Conservation (phyloP, 1,140 invertebrate genomes). For the Bombus ignitus region DNA sequence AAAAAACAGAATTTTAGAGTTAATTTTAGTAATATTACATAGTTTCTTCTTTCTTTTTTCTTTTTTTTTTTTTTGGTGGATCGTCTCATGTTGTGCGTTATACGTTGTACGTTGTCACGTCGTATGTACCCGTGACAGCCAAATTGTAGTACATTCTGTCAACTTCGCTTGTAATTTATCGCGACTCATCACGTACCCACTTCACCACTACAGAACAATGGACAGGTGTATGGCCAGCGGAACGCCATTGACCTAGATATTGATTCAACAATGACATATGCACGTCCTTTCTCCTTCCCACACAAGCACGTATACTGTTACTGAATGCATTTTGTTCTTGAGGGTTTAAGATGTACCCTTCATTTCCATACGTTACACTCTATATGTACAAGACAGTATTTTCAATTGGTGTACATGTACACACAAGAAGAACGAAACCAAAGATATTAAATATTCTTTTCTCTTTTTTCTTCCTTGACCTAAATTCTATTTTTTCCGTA, state of each 20-base stretch:
- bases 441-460: too few species aligned
- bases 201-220: conserved; percentile 28
- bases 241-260: conserved; percentile 46
- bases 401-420: too few species aligned
- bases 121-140: too few species aligned
- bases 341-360: not conserved
- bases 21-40: not conserved
- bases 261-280: conserved; percentile 36
- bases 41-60: not conserved
- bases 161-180: conserved; percentile 55
- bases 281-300: not conserved
- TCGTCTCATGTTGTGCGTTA: not conserved
- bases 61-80: too few species aligned
- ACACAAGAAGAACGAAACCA: too few species aligned
- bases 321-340: not conserved
- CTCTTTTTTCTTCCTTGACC: too few species aligned
- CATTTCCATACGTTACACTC: not conserved
- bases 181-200: conserved; percentile 27
- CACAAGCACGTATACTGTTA: too few species aligned
- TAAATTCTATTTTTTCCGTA: too few species aligned
- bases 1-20: not conserved
- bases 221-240: conserved; percentile 20
- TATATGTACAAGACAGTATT: too few species aligned
- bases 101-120: too few species aligned
- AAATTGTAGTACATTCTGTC: not conserved